Conservation (phyloP, 2,888 invertebrate genomes). For the Phasia obesa region DNA sequence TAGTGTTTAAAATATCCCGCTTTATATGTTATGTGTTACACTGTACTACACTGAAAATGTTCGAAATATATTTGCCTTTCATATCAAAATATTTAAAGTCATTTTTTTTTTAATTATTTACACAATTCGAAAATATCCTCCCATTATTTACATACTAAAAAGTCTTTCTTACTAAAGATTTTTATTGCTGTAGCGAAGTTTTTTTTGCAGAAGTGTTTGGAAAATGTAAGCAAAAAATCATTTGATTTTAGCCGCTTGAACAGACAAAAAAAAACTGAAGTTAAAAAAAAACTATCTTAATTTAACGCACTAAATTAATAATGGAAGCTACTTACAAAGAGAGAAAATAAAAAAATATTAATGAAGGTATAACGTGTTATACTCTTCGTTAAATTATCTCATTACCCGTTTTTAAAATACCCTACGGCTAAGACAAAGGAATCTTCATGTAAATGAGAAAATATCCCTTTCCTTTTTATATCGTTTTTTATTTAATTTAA, state of each 20-base stretch:
- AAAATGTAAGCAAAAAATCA: background rate
- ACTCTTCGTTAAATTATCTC: conserved; percentile 11
- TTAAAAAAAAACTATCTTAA: conserved; percentile 6
- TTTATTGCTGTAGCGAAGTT: no score
- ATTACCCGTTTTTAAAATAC: background rate
- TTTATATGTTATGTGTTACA: no score
- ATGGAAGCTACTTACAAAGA: conserved; percentile 38
- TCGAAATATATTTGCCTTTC: no score
- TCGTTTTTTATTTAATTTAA: no score
- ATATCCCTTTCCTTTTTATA: no score
- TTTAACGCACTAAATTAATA: conserved; percentile 60
- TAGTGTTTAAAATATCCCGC: no score
- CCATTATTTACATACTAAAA: conserved; percentile 8
- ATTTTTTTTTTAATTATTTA: no score
- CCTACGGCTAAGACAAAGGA: background rate
- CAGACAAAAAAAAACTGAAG: conserved; percentile 2
- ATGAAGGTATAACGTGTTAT: conserved; percentile 15
- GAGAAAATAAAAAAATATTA: background rate
- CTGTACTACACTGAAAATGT: no score
- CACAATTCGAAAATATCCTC: background rate
- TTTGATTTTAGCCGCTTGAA: conserved; percentile 42
- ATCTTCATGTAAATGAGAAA: no score
- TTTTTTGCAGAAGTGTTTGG: no score
- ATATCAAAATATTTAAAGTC: no score
- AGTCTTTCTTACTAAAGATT: no score